Percentiles rank a stretch among this genome's conserved stretches.
Conservation (phyloP, 2,888 invertebrate species). For the Alviniconcha strummeri region DNA sequence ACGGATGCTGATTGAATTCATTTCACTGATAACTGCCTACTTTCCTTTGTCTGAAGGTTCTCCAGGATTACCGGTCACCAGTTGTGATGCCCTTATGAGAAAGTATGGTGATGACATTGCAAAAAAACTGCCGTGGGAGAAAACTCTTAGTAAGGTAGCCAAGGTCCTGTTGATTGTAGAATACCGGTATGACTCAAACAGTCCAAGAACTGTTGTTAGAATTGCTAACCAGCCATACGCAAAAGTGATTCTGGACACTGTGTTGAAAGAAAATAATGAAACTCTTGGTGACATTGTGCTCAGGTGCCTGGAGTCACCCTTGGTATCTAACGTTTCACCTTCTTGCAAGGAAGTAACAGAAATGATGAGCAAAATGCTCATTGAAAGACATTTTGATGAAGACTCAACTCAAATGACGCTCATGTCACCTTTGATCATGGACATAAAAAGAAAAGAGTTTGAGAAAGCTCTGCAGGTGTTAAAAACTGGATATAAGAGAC, state of each 20-base stretch:
- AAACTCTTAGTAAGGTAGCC: conserved; percentile 4
- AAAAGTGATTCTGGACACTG: conserved; percentile 3
- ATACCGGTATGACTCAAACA: not conserved
- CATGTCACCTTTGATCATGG: conserved; percentile 21
- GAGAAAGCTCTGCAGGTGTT: conserved; percentile 8
- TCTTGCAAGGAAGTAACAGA: not conserved
- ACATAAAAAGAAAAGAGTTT: not conserved
- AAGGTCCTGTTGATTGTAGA: not conserved
- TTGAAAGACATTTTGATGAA: conserved; percentile 22
- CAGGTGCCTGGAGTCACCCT: conserved; percentile 10
- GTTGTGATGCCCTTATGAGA: conserved; percentile 19
- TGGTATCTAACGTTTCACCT: not conserved
- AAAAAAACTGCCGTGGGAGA: conserved; percentile 12
- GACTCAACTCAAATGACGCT: not conserved
- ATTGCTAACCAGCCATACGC: conserved; percentile 26
- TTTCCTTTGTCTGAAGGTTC: not conserved
- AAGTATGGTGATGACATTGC: not conserved
- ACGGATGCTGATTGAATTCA: not conserved
- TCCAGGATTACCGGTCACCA: conserved; percentile 19
- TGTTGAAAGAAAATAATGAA: not conserved
- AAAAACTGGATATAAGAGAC: not conserved
- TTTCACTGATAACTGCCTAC: conserved; percentile 12
- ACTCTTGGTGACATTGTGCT: conserved; percentile 9
- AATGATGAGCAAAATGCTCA: conserved; percentile 10
- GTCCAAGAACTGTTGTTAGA: not conserved